These are phyloP conservation scores for Sepiola atlantica DNA, from an alignment of 2,888 invertebrate genomes.

Conservation along the genomic window DNA sequence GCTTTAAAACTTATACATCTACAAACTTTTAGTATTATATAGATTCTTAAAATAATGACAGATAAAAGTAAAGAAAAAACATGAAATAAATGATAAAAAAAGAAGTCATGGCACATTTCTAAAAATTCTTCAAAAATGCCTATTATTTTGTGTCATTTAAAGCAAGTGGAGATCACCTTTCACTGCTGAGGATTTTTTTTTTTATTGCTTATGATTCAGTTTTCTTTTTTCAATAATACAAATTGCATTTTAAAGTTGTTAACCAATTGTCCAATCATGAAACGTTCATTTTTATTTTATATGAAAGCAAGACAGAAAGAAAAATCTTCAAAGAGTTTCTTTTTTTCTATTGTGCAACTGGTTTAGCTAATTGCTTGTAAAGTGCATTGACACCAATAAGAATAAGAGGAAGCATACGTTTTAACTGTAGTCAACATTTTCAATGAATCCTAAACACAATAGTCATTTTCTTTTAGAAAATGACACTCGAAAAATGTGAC, in stretches of 20 bases:
- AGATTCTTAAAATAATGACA: background rate
- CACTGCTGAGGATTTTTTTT: background rate
- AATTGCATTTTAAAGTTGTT: background rate
- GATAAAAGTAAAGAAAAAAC: background rate
- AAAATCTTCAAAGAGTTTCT: background rate
- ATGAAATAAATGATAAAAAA: background rate
- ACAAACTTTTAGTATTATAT: too few species aligned
- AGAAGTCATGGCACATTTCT: background rate
- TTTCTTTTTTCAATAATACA: background rate
- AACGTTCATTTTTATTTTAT: background rate
- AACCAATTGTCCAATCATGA: background rate
- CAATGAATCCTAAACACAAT: slow-evolving; percentile 3
- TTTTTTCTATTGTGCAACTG: slow-evolving; percentile 8
- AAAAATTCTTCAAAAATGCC: background rate
- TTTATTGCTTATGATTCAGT: background rate
- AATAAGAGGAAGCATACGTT: background rate
- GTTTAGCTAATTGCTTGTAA: background rate
- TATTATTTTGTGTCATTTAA: background rate
- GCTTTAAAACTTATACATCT: too few species aligned
- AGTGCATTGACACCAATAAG: background rate
- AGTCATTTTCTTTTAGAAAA: background rate
- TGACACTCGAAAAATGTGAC: background rate
- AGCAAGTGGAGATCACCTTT: background rate
- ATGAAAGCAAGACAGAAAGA: background rate
- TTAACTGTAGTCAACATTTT: background rate